Evolutionary conservation across 2,797 vertebrate species (phyloP), one percentile per base, ranked within the genome.

Genomic region (Gymnocypris eckloni): DNA sequence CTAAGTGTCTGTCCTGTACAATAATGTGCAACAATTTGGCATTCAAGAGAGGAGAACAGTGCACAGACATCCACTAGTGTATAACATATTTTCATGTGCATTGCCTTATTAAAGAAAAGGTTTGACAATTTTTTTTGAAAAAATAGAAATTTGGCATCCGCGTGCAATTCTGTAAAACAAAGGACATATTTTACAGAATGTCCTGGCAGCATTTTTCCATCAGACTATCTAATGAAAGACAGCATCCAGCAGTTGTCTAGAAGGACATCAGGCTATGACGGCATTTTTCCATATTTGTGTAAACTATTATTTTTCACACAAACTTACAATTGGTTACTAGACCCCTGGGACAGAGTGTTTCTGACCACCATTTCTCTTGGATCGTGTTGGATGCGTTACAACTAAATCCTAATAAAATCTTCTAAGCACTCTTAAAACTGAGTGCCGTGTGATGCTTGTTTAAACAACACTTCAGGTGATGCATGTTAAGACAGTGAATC

Each of bases 381-480:
- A 37, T 69, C 28, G n/a, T 6, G 10, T 33, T 77, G 52, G 33
- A 77, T 56, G 33, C 0, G 10, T 18, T 71, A 54, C n/a, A 82
- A 45, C 25, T 45, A 45, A 15, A 25, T 33, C 25, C 61, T 67
- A 33, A 37, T 67, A 8, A 67, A 67, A 37, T 56, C 39, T 45
- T 50, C 43, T n/a, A 10, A 66, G 67, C 3, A 15, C 28, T 16
- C n/a, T 50, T 52, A 45, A 76, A 83, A 37, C 22, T 48, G 20
- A 48, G 18, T 64, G 18, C 0, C 25, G 2, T 64, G 52, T n/a
- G 28, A 75, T 50, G 6, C 25, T 69, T 70, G 28, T 81, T 56
- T n/a, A 13, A 33, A 20, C 33, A 72, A 28, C 66, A 79, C 48
- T 70, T 85, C 59, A 66, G 15, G 45, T 69, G 81, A 67, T 15